Conservation (phyloP, 1,140 invertebrate species). For the Glomeris maerens region DNA sequence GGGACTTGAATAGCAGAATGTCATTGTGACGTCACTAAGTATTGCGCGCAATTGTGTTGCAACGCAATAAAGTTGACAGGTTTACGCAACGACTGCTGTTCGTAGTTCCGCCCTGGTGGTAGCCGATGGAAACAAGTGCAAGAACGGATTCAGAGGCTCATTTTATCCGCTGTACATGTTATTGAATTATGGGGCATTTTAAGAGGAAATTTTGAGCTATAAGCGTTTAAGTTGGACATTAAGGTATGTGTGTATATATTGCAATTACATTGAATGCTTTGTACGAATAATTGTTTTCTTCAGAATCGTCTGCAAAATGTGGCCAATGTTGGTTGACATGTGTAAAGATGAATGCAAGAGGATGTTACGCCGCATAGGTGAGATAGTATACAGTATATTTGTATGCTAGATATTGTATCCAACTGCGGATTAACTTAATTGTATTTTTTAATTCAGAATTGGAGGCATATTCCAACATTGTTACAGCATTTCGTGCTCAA, state of each 20-base stretch:
- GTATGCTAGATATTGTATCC: slow-evolving; percentile 9
- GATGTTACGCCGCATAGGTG: slow-evolving; percentile 67
- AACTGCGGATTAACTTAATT: slow-evolving; percentile 27
- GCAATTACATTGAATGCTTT: background rate
- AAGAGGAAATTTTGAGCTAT: background rate
- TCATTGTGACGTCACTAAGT: background rate
- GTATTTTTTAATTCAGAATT: slow-evolving; percentile 46
- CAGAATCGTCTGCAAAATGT: slow-evolving; percentile 37
- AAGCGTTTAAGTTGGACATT: background rate
- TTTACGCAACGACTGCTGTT: too few relatives aligned
- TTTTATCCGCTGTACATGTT: background rate
- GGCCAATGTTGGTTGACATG: slow-evolving; percentile 56
- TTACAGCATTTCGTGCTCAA: slow-evolving; percentile 79
- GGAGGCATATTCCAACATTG: slow-evolving; percentile 74
- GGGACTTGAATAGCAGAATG: background rate
- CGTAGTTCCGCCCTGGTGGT: too few relatives aligned
- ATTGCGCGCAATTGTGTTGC: too few relatives aligned
- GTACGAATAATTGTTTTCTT: background rate
- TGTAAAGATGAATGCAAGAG: slow-evolving; percentile 69
- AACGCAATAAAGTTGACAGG: too few relatives aligned
- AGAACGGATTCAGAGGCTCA: background rate
- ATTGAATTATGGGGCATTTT: background rate
- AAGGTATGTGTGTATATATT: background rate
- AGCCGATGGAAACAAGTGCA: background rate
- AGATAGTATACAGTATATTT: slow-evolving; percentile 21